Evolutionary conservation across 2,888 invertebrate genomes (phyloP), one percentile per base, ranked within the genome.

Genomic region (Agrochola lychnidis): DNA sequence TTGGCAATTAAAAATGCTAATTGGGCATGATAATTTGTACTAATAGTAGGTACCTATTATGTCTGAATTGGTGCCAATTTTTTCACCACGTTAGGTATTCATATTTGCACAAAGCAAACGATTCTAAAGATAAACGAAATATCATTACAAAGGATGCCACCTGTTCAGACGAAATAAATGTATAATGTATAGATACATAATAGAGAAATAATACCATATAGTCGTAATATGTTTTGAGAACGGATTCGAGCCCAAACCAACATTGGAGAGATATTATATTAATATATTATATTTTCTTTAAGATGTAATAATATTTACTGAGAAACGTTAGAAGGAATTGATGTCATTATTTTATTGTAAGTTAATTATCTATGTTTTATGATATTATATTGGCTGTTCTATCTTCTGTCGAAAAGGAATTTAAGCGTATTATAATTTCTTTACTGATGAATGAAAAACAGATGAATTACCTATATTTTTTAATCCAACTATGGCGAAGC

Each of bases 291-390:
- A 14, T 73, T 79, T 73, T 79, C 73, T 78, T 59, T 53, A 64
- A 53, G 14, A 79, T 51, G 57, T 79, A 79, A 64, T 79, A 78
- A 79, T 70, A 78, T 78, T 72, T 72, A 57, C 63, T 64, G 16
- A 79, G 78, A 57, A 9, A 57, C 22, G 79, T 78, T 22, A 25
- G 30, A 56, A 19, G 12, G 63, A 56, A 56, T 30, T 1, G 12
- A 53, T 77, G 25, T 76, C 70, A 45, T 78, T 78, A 56, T 62
- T 70, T 22, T 70, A 48, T 16, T 22, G 36, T 48, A 36, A 59
- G 1, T 4, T 22, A 61, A 30, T 48, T 30, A n/a, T 3, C n/a
- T 64, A 12, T 22, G 36, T 71, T 51, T 25, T 70, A 19, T 63
- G 5, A 30, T 48, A 62, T 70, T 30, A 16, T 69, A 59, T 62